Conservation (phyloP, 2,888 invertebrate genomes). For the Meiosimyza platycephala region DNA sequence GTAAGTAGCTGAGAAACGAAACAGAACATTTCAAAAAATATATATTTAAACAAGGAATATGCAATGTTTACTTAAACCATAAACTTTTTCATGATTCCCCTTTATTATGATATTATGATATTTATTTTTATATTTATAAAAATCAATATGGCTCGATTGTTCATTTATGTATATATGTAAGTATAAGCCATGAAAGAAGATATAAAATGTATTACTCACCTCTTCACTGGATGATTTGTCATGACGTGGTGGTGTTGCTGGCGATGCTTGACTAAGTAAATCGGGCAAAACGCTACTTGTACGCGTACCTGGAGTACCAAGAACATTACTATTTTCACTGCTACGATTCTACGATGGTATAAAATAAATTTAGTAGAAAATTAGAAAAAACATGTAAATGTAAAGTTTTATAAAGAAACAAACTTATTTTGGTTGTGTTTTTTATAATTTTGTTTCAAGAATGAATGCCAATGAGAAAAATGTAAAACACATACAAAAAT, state of each 20-base stretch:
- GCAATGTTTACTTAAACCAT: too few species aligned
- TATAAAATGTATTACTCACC: constrained; percentile 71
- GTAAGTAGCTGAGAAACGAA: too few species aligned
- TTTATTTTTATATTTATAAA: too few species aligned
- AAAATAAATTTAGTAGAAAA: constrained; percentile 23
- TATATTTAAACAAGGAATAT: too few species aligned
- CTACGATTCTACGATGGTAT: constrained; percentile 57
- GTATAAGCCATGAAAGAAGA: neutral
- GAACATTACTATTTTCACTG: constrained; percentile 68
- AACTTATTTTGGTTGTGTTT: neutral
- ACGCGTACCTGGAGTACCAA: constrained; percentile 77
- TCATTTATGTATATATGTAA: neutral
- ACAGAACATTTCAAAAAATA: too few species aligned
- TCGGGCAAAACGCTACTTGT: constrained; percentile 96
- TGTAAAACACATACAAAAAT: constrained; percentile 14
- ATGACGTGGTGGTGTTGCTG: constrained; percentile 86
- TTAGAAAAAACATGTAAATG: constrained; percentile 34
- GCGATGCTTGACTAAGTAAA: constrained; percentile 89
- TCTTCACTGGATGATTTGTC: constrained; percentile 96
- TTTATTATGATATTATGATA: too few species aligned
- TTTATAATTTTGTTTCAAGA: constrained; percentile 18
- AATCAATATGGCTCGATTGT: neutral
- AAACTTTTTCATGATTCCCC: too few species aligned
- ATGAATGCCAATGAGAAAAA: constrained; percentile 58
- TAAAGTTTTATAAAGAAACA: constrained; percentile 41